Conservation (phyloP, 1,140 invertebrate species). For the Hyles euphorbiae region DNA sequence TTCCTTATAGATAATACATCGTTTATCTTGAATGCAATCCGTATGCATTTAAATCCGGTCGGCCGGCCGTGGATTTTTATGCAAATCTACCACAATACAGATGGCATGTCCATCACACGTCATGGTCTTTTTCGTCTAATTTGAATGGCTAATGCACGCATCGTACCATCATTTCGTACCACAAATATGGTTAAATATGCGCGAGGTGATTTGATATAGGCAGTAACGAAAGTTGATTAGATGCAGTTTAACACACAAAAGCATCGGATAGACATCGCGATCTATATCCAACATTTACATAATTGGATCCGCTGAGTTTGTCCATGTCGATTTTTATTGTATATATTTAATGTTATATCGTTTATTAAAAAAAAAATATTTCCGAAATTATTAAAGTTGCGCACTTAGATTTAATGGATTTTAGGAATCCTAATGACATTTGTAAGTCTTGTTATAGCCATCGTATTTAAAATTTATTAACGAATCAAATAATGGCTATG, state of each 20-base stretch:
- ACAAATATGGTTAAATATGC: conserved; percentile 27
- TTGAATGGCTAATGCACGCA: conserved; percentile 61
- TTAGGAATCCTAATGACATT: no score
- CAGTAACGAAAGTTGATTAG: conserved; percentile 5
- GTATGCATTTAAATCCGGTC: conserved; percentile 47
- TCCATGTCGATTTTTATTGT: no score
- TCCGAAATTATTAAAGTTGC: no score
- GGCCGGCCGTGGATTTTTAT: conserved; percentile 52
- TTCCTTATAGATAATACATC: background rate
- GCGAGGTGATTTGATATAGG: conserved; percentile 9
- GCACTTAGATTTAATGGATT: no score
- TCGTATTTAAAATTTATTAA: background rate
- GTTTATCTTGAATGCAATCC: conserved; percentile 12
- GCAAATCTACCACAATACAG: conserved; percentile 59
- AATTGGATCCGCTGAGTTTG: no score
- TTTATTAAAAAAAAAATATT: background rate
- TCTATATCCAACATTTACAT: no score
- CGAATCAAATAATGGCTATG: background rate
- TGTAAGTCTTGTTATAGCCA: no score
- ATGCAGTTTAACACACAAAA: background rate
- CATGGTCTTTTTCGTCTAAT: conserved; percentile 57
- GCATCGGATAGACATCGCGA: no score
- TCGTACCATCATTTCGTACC: conserved; percentile 31
- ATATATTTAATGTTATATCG: background rate
- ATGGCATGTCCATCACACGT: conserved; percentile 68